Evolutionary conservation across 2,797 vertebrate genomes (phyloP).

Genomic region (Neopelma chrysocephalum): DNA sequence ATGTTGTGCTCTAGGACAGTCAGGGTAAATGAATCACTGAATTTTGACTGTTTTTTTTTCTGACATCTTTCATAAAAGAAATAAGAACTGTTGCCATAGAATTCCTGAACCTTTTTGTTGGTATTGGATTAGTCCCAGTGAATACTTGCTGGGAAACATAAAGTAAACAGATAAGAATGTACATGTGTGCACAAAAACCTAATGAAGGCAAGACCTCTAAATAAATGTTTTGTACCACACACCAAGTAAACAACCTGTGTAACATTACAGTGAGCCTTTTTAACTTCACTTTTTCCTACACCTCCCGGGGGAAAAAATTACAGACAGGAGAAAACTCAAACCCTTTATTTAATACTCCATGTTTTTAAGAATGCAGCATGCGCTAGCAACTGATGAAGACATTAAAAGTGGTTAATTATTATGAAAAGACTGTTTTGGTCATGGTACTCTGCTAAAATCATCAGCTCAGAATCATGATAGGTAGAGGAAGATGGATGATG

Average conservation of each 20-base stretch:
- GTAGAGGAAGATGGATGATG: neutral
- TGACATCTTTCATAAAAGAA: constrained; percentile 17
- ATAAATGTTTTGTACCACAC: neutral
- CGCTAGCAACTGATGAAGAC: neutral
- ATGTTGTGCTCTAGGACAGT: neutral
- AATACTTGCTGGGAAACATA: constrained; percentile 2
- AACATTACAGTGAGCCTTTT: neutral
- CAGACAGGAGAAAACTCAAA: neutral
- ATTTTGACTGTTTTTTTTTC: neutral
- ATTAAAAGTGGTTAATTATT: neutral
- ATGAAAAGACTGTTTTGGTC: neutral
- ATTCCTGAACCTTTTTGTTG: constrained; percentile 57
- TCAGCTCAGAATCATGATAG: neutral
- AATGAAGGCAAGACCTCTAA: neutral
- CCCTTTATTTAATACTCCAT: neutral
- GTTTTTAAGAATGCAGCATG: neutral
- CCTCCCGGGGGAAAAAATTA: neutral
- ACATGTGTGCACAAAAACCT: neutral
- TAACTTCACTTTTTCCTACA: neutral
- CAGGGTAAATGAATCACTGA: constrained; percentile 48
- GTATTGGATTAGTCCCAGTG: constrained; percentile 34
- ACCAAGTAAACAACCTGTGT: neutral
- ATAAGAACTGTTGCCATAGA: constrained; percentile 24
- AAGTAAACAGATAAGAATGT: neutral
- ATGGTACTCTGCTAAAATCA: neutral